Evolutionary conservation across 2,888 invertebrate species (phyloP), one percentile per base, ranked within the genome.

Genomic region (Agrotis clavis): DNA sequence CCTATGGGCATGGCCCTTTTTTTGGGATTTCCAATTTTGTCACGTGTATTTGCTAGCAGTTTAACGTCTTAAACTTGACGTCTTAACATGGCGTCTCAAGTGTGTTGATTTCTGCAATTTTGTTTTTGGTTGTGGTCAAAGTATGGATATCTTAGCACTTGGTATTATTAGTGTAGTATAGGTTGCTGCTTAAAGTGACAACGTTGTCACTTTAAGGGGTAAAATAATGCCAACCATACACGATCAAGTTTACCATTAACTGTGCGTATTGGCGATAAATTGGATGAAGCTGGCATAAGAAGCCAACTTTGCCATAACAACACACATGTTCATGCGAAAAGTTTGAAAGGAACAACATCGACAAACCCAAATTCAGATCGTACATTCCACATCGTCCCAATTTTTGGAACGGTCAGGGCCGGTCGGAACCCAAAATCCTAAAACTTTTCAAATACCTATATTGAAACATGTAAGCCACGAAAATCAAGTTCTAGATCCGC

Each of bases 21-120:
- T 76, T 79, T 53, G 18, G 57, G 47, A 79, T 53, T 63, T 64
- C 21, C 45, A 59, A 53, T 73, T 54, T 41, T 48, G 41, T 53
- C 53, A 48, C 2, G 18, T 48, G 25, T 69, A 19, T 25, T 4
- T 25, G 7, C 7, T 18, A 71, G 56, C 18, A 30, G 30, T 74
- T 70, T 77, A 60, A 71, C n/a, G 50, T n/a, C n/a, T n/a, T n/a
- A n/a, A n/a, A n/a, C n/a, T n/a, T n/a, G n/a, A n/a, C n/a, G n/a
- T n/a, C n/a, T n/a, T n/a, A n/a, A n/a, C n/a, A n/a, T n/a, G n/a
- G n/a, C 48, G 3, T 9, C n/a, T n/a, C 48, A 54, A 21, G 48
- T 11, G 41, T 45, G n/a, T 50, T 45, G 16, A 60, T 60, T 51
- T 18, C 11, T 51, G 13, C 11, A 41, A 50, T 69, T 60, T 59